Conservation (phyloP, 2,888 invertebrate species). For the Ganaspis brasiliensis region DNA sequence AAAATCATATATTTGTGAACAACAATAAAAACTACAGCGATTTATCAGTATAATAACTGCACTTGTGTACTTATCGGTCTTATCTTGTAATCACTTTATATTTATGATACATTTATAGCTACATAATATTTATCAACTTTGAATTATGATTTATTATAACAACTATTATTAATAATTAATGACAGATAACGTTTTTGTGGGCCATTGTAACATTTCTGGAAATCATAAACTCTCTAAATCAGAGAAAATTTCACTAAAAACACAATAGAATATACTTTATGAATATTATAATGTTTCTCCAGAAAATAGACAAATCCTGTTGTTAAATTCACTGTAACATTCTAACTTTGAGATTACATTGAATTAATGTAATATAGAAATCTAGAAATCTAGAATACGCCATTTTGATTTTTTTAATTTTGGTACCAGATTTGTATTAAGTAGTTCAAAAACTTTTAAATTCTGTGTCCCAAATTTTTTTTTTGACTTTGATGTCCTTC, state of each 20-base stretch:
- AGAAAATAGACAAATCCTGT: not conserved
- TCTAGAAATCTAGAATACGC: no score
- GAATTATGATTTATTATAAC: not conserved
- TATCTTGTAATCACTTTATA: not conserved
- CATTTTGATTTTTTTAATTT: no score
- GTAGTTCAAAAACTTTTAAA: no score
- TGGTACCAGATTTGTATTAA: no score
- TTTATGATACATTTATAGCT: not conserved
- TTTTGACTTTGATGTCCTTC: no score
- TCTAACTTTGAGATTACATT: constrained; percentile 11
- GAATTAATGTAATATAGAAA: no score
- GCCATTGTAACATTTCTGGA: no score
- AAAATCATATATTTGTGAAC: constrained; percentile 9
- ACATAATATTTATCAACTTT: not conserved
- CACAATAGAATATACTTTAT: not conserved
- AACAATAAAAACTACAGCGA: not conserved
- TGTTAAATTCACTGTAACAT: not conserved
- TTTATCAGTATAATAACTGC: not conserved
- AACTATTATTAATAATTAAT: no score
- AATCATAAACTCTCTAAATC: no score
- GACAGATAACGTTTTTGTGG: no score
- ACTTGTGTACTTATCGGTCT: not conserved
- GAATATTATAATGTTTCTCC: not conserved
- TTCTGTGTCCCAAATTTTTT: no score
- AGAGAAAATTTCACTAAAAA: not conserved